Evolutionary conservation across 2,113 vertebrate genomes (phyloP), one percentile per base, ranked within the genome.

Genomic region (Oenanthe melanoleuca): DNA sequence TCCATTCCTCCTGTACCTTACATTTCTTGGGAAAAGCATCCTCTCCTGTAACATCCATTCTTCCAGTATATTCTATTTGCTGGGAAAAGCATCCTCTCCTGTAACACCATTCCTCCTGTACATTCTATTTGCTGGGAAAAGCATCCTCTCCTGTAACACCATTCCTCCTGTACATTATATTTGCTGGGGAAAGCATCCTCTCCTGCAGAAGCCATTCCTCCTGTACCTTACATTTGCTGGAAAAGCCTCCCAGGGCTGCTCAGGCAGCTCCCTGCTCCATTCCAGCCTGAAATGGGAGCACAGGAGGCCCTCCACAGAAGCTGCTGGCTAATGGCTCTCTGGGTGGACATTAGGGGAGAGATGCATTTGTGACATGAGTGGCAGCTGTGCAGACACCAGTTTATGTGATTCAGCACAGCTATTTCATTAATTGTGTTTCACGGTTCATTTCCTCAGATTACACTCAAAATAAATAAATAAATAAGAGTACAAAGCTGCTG

Each of bases 371-470:
- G 94, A 95, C 73, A 89, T 85, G 95, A 96, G 86, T 92, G 72
- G 87, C 77, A 87, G 94, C 94, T 96, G 96, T 95, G 95, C 88
- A 56, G 88, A 88, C 94, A 95, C 80, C 82, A 93, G 83, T 95
- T 95, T 91, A 94, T 95, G 83, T 87, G 70, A 81, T 96, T 96
- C 91, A 94, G 83, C 96, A 92, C 84, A 97, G 94, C 93, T 95
- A 96, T 97, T 97, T 96, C 95, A 97, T 95, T 98, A 97, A 97
- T 93, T 94, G 94, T 26, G 80, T 98, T 98, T 97, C 93, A 95
- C 8, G 73, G 93, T 97, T 98, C 95, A 96, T 98, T 98, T 97
- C 96, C 96, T 96, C 95, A 71, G 75, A 97, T 91, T 96, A 96
- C 86, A 83, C 78, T 97, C 74, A 4, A 92, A 92, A 96, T 96